phyloP scores from a whole-genome alignment of 2,797 vertebrate genomes.

The Thaleichthys pacificus region DNA sequence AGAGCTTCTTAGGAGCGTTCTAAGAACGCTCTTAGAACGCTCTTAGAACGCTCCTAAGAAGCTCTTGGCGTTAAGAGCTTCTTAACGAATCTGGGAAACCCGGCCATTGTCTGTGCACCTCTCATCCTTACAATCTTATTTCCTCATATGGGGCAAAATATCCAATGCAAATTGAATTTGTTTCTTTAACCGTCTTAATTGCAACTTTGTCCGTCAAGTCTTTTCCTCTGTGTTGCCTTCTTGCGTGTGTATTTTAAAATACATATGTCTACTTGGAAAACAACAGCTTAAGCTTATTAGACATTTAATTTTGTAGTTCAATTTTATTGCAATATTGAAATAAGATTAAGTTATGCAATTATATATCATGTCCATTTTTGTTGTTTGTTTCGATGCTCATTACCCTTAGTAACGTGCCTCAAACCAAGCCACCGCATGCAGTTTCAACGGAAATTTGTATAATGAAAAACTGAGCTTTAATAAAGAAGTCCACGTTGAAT shows the following conservation, averaged over 20 bases:
- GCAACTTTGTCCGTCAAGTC: slow-evolving; percentile 50
- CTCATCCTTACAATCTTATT: slow-evolving; percentile 43
- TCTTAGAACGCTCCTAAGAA: no score
- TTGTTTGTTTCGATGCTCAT: slow-evolving; percentile 60
- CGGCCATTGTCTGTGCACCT: slow-evolving; percentile 68
- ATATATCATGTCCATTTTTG: slow-evolving; percentile 35
- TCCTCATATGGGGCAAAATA: slow-evolving; percentile 44
- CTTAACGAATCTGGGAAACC: no score
- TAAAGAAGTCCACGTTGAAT: slow-evolving; percentile 83
- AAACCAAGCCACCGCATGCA: slow-evolving; percentile 83
- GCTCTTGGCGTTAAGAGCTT: no score
- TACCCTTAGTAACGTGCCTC: slow-evolving; percentile 81
- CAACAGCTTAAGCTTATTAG: slow-evolving; percentile 57
- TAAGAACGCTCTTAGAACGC: no score
- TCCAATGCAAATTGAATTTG: slow-evolving; percentile 54
- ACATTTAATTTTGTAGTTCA: slow-evolving; percentile 64
- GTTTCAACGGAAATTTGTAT: slow-evolving; percentile 83
- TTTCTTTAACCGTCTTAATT: slow-evolving; percentile 65
- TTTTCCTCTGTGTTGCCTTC: slow-evolving; percentile 59
- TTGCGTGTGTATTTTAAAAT: slow-evolving; percentile 57
- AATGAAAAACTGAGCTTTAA: slow-evolving; percentile 83
- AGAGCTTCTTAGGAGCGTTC: no score
- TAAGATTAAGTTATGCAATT: slow-evolving; percentile 82
- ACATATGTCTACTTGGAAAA: slow-evolving; percentile 55
- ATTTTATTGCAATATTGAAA: slow-evolving; percentile 71